Evolutionary conservation across 2,888 invertebrate species (phyloP).

Genomic region (Exocentrus adspersus): DNA sequence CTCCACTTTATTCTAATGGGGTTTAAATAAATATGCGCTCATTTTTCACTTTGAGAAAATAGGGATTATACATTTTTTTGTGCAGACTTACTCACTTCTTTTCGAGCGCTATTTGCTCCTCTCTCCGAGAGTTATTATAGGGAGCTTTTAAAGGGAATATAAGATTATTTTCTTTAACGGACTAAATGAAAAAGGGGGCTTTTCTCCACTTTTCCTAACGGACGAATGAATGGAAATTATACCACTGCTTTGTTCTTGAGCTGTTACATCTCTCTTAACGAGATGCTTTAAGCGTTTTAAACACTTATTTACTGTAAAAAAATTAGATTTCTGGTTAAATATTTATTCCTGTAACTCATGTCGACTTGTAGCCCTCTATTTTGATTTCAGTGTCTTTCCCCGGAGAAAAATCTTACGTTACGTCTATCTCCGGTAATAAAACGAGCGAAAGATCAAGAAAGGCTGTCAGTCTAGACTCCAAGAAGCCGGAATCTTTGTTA

Average conservation of each 20-base stretch:
- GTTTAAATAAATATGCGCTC: slow-evolving; percentile 15
- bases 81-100: not conserved
- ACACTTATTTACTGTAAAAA: no score
- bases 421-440: not conserved
- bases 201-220: no score
- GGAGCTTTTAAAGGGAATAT: not conserved
- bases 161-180: no score
- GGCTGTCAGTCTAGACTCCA: slow-evolving; percentile 39
- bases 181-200: no score
- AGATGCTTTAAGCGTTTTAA: no score
- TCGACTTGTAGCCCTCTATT: no score
- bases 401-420: not conserved
- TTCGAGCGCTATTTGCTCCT: not conserved
- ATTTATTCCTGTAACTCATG: no score
- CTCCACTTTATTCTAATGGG: slow-evolving; percentile 16
- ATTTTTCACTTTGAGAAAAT: slow-evolving; percentile 3
- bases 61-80: not conserved
- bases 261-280: no score
- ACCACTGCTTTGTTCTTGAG: no score
- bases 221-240: no score
- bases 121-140: no score
- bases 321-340: no score
- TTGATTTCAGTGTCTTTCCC: not conserved
- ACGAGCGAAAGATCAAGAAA: slow-evolving; percentile 21
- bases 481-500: slow-evolving; percentile 52